Percentiles rank a stretch among this genome's conserved stretches.
phyloP scores from a whole-genome alignment of 2,113 vertebrate species.

The Tragelaphus strepsiceros region DNA sequence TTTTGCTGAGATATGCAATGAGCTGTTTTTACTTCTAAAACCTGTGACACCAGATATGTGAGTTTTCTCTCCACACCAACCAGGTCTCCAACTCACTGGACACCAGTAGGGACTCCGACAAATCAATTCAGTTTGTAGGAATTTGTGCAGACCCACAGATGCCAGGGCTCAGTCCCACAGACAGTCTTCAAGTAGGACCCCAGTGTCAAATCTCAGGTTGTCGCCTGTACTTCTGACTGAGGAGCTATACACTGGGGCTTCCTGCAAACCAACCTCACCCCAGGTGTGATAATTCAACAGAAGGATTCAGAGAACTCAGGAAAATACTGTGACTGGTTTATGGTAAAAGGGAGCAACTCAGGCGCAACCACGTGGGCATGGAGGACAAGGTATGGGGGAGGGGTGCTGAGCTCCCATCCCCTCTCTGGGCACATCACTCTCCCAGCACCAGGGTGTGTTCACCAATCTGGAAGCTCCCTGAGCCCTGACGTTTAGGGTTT shows the following conservation, averaged over 20 bases:
- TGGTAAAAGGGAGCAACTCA: not conserved
- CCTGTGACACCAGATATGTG: not conserved
- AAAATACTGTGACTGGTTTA: not conserved
- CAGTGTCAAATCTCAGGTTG: not conserved
- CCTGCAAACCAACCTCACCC: not conserved
- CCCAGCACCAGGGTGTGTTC: not conserved
- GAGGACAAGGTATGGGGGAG: not conserved
- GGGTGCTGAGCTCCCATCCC: not conserved
- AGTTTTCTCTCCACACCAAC: not conserved
- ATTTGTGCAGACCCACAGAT: not conserved
- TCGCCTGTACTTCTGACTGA: not conserved
- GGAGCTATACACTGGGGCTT: not conserved
- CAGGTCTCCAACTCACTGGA: not conserved
- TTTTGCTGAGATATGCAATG: not conserved
- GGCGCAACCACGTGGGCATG: not conserved
- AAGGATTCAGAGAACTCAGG: not conserved
- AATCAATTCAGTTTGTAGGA: rapidly evolving
- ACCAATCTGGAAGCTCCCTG: not conserved
- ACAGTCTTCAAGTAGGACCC: not conserved
- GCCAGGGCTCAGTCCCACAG: not conserved
- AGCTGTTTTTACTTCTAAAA: not conserved
- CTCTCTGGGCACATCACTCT: not conserved
- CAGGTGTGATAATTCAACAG: not conserved
- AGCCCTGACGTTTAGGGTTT: rapidly evolving
- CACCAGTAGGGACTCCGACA: too few relatives aligned